Evolutionary conservation across 2,888 invertebrate species (phyloP).

Genomic region (Eremobia ochroleuca): DNA sequence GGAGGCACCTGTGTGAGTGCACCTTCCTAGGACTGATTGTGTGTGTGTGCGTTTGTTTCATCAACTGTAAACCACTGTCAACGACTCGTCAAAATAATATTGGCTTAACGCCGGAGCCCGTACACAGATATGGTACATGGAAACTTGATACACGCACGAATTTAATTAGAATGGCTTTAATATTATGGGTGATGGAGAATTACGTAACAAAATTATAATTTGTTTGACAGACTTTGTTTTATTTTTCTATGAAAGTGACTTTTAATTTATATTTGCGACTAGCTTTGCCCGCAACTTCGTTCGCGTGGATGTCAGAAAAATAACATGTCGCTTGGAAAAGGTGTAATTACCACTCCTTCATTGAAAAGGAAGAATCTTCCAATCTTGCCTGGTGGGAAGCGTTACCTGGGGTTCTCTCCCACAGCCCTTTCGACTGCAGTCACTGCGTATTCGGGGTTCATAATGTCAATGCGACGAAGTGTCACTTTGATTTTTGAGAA

Average conservation of each 20-base stretch:
- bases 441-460: too few relatives aligned
- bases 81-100: conserved; percentile 91
- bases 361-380: too few relatives aligned
- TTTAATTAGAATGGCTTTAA: conserved; percentile 81
- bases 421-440: too few relatives aligned
- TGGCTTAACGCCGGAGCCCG: conserved; percentile 86
- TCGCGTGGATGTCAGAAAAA: too few relatives aligned
- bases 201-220: conserved; percentile 61
- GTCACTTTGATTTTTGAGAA: too few relatives aligned
- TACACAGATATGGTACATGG: conserved; percentile 81
- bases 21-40: conserved; percentile 71
- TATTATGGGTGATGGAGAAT: conserved; percentile 71
- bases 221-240: conserved; percentile 13
- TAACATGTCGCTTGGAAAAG: too few relatives aligned
- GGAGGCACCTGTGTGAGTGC: conserved; percentile 74
- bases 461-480: too few relatives aligned
- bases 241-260: neutral
- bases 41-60: conserved; percentile 85
- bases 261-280: neutral
- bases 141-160: conserved; percentile 85
- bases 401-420: too few relatives aligned
- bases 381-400: too few relatives aligned
- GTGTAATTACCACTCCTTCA: too few relatives aligned
- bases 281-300: too few relatives aligned
- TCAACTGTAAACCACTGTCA: conserved; percentile 90